Evolutionary conservation across 2,113 vertebrate species (phyloP).

Genomic region (Lipotes vexillifer): DNA sequence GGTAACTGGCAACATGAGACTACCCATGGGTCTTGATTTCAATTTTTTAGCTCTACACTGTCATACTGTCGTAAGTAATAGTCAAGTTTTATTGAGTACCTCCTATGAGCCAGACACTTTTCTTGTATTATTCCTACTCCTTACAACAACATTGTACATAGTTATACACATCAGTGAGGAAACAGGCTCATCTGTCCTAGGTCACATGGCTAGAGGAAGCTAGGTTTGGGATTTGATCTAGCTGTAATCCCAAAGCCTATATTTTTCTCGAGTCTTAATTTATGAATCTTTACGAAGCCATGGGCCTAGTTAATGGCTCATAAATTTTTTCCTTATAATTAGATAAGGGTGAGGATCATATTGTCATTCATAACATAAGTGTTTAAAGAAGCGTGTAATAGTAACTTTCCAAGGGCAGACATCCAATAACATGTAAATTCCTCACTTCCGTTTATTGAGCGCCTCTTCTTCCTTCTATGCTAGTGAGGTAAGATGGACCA

Average conservation of each 20-base stretch:
- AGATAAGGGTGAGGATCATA: neutral
- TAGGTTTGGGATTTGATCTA: neutral
- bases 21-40: neutral
- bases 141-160: neutral
- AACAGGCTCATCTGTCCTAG: neutral
- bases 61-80: neutral
- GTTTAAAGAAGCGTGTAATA: neutral
- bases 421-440: neutral
- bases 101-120: neutral
- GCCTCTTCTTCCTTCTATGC: neutral
- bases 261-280: slow-evolving; percentile 20
- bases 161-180: neutral
- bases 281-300: neutral
- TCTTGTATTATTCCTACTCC: neutral
- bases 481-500: neutral
- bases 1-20: neutral
- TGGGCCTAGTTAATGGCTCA: neutral
- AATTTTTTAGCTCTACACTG: neutral
- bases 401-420: neutral
- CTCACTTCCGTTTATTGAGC: neutral
- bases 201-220: neutral
- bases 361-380: neutral
- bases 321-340: neutral
- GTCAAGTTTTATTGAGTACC: neutral
- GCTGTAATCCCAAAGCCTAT: neutral